A percentile compares a stretch with the other conserved stretches of the same genome.
These are phyloP conservation scores for Drosophila grimshawi DNA, from an alignment of 1,140 invertebrate genomes.

Conservation along the genomic window DNA sequence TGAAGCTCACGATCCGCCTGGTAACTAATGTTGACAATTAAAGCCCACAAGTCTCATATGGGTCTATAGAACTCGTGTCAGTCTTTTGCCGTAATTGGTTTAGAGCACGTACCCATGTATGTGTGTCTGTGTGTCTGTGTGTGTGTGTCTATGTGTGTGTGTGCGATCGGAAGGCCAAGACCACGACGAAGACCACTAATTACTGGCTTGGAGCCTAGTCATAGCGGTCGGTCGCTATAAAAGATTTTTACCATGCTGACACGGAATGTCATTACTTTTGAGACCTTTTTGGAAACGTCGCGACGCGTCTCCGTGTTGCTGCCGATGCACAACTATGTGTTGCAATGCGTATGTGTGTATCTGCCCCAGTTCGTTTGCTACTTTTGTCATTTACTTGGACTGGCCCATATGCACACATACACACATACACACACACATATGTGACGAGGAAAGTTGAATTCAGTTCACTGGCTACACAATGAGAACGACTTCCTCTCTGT, in stretches of 20 bases:
- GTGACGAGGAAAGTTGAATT: not conserved
- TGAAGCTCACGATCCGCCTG: constrained; percentile 44
- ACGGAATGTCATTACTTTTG: constrained; percentile 56
- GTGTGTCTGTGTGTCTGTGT: not conserved
- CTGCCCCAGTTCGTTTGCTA: not conserved
- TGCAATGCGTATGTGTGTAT: constrained; percentile 1
- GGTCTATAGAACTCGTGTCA: constrained; percentile 62
- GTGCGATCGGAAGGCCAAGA: not conserved
- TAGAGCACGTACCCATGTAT: constrained; percentile 60
- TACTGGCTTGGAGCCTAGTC: constrained; percentile 43
- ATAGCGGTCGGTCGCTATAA: constrained; percentile 39
- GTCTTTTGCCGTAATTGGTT: constrained; percentile 62
- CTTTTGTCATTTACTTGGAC: constrained; percentile 6
- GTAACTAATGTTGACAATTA: constrained; percentile 55
- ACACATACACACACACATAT: too few relatives aligned
- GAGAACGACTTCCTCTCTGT: constrained; percentile 10
- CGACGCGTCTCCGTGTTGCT: not conserved
- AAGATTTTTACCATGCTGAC: constrained; percentile 44
- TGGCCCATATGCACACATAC: too few relatives aligned
- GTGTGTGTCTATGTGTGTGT: not conserved
- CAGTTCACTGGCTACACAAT: constrained; percentile 6
- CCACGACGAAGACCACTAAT: constrained; percentile 46
- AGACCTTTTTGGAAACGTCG: constrained; percentile 16
- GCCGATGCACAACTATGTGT: constrained; percentile 4
- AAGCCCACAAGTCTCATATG: constrained; percentile 44